Percentiles rank a stretch among this genome's conserved stretches.
These are phyloP conservation scores for Eptesicus fuscus DNA, from an alignment of 2,113 vertebrate genomes.

Conservation along the genomic window DNA sequence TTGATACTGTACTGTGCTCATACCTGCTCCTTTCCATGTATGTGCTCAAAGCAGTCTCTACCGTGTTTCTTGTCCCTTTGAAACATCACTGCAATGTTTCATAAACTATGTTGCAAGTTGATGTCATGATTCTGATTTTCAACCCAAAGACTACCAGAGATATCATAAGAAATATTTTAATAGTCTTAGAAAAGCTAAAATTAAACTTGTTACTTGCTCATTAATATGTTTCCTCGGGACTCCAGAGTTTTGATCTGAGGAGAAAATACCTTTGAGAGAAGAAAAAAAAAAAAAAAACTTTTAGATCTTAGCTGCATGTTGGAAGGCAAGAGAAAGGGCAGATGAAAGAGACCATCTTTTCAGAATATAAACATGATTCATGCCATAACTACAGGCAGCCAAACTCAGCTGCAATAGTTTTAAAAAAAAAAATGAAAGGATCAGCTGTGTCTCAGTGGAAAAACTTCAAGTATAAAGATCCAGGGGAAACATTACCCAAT, in stretches of 20 bases:
- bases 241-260: not conserved
- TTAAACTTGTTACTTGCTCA: conserved; percentile 37
- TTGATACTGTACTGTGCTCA: not conserved
- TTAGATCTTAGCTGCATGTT: conserved; percentile 10
- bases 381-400: not conserved
- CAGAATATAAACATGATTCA: conserved; percentile 55
- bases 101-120: conserved; percentile 17
- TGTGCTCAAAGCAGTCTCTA: not conserved
- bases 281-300: not conserved
- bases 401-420: conserved; percentile 18
- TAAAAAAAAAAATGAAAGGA: conserved; percentile 27
- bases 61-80: not conserved
- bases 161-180: conserved; percentile 19
- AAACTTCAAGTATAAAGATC: conserved; percentile 31
- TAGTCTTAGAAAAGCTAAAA: conserved; percentile 33
- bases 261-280: not conserved
- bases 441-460: not conserved
- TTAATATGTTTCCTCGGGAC: conserved; percentile 46
- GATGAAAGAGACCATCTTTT: conserved; percentile 48
- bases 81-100: not conserved
- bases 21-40: not conserved
- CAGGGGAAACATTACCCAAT: conserved; percentile 22
- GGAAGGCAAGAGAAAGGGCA: not conserved
- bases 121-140: conserved; percentile 27
- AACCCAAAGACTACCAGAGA: conserved; percentile 20